These are phyloP conservation scores for Nomada fucata DNA, from an alignment of 2,888 invertebrate species.

Conservation along the genomic window DNA sequence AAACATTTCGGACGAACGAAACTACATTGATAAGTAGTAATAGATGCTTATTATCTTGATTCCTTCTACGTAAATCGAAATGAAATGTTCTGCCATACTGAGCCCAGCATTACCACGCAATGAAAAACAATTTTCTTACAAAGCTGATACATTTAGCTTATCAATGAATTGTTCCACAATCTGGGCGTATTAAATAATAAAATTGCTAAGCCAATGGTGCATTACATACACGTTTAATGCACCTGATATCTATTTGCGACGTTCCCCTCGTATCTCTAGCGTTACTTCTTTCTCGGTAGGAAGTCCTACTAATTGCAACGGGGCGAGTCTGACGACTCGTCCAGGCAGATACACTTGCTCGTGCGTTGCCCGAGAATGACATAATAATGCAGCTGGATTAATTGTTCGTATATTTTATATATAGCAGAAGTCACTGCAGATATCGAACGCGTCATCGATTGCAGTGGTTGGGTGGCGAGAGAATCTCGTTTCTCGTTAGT, in stretches of 20 bases:
- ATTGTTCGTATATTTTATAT: constrained; percentile 44
- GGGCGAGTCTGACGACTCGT: constrained; percentile 22
- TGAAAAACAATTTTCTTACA: too few relatives aligned
- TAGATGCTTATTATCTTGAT: too few relatives aligned
- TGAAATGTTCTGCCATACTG: too few relatives aligned
- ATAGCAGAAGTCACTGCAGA: constrained; percentile 9
- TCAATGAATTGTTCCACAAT: too few relatives aligned
- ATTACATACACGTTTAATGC: too few relatives aligned
- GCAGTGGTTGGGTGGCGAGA: constrained; percentile 78
- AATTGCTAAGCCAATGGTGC: too few relatives aligned
- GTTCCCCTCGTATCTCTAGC: not conserved
- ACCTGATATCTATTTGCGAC: not conserved
- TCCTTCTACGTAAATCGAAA: too few relatives aligned
- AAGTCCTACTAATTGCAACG: constrained; percentile 21
- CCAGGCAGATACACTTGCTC: not conserved
- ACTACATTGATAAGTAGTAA: too few relatives aligned
- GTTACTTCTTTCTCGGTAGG: not conserved
- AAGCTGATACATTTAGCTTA: too few relatives aligned
- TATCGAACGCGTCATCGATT: constrained; percentile 67
- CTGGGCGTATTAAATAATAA: too few relatives aligned
- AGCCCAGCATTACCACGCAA: too few relatives aligned
- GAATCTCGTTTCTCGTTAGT: constrained; percentile 81
- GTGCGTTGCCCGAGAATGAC: not conserved
- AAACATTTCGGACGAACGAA: too few relatives aligned
- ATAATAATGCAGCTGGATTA: constrained; percentile 33